Percentiles rank a stretch among this genome's conserved stretches.
Evolutionary conservation across 2,797 vertebrate species (phyloP).

Genomic region (Coendou prehensilis): DNA sequence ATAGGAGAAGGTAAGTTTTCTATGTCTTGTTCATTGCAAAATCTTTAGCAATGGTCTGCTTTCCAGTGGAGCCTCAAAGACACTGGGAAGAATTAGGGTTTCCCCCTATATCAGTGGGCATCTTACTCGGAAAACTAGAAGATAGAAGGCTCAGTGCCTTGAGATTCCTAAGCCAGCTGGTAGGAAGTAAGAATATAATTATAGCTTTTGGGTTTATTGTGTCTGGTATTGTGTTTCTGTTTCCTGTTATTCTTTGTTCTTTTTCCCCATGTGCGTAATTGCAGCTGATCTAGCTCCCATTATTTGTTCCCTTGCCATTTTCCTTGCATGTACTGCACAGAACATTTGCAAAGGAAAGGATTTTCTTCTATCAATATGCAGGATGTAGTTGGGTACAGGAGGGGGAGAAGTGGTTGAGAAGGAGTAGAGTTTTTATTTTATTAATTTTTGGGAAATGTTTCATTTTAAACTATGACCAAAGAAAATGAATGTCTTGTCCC

Average conservation of each 20-base stretch:
- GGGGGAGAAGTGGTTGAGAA: slow-evolving; percentile 9
- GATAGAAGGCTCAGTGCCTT: not conserved
- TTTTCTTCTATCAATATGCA: not conserved
- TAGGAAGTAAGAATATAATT: slow-evolving; percentile 61
- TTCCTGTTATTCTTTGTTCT: slow-evolving; percentile 74
- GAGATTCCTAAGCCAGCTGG: slow-evolving; percentile 71
- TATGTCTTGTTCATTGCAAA: not conserved
- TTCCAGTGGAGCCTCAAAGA: not conserved
- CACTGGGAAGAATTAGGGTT: not conserved
- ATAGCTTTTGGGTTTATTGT: slow-evolving; percentile 50
- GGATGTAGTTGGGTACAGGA: not conserved
- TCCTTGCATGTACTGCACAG: not conserved
- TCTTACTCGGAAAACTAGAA: slow-evolving; percentile 23
- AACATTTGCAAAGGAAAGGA: not conserved
- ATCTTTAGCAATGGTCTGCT: not conserved
- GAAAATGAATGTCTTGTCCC: not conserved
- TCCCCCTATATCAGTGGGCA: not conserved
- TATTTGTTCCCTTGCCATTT: slow-evolving; percentile 28
- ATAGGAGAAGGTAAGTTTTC: not conserved
- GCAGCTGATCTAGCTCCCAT: slow-evolving; percentile 33
- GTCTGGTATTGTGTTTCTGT: slow-evolving; percentile 61
- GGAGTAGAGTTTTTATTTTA: not conserved
- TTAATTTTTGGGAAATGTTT: not conserved
- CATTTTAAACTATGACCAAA: not conserved
- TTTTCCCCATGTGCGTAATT: slow-evolving; percentile 1